Base-by-base conservation (phyloP, 2,113 vertebrate species). In the Menidia beryllina region DNA sequence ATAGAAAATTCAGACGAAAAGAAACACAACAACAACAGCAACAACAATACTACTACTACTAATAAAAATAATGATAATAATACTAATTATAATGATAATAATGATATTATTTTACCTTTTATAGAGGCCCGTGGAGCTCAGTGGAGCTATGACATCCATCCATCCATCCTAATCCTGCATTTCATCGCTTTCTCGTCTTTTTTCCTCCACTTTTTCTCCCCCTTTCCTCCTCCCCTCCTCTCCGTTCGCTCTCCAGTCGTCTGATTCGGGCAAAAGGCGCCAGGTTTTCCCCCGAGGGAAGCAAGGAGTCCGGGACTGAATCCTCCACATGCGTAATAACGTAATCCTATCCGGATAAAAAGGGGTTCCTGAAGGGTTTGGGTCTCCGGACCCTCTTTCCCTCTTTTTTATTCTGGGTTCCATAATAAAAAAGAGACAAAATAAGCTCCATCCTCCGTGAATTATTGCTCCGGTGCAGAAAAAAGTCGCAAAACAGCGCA, bases 191-290 rank as follows among this genome's bases (percentile, higher is more conserved):
- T 75, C 62, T 86, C 68, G n/a, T 69, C 48, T 85, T 68, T 86
- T 43, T 57, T 69, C 79, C 38, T 34, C 52, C 43, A 36, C 65
- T 73, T 72, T 75, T 52, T 13, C 58, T 21, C 71, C 68, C 68
- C 54, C 53, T 68, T 58, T 21, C 54, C 54, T 61, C 82, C 75
- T 68, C 69, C 53, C 47, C 62, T 72, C 91, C 88, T 84, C 91
- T 82, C 90, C 86, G 91, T 93, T 92, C 93, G 86, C 90, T 92
- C 92, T 86, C 78, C 90, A 91, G 93, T 91, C 93, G 94, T 95
- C 95, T 95, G 94, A 92, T 94, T 89, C 91, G 92, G 92, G 91
- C 93, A 93, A 82, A 94, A 95, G 95, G 95, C 95, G 95, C 95
- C 95, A 96, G 94, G 91, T 92, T 92, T 91, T 94, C 95, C 93